Evolutionary conservation across 2,113 vertebrate genomes (phyloP), one percentile per base, ranked within the genome.

Genomic region (Otis tarda): DNA sequence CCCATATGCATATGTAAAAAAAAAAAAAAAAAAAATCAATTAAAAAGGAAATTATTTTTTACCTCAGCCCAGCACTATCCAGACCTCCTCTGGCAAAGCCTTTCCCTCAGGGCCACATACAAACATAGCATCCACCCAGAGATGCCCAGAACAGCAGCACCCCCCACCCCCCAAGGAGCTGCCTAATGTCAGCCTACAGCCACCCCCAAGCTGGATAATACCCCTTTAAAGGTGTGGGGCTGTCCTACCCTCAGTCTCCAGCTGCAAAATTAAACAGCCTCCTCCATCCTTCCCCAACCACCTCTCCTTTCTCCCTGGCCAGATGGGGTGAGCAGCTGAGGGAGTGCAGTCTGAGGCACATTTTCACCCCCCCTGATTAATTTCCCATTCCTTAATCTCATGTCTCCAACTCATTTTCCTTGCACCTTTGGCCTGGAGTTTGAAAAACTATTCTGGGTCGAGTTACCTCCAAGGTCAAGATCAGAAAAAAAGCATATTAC

Each of bases 101-200:
- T 15, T 25, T 53, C 18, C 25, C 55, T 17, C 5, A 7, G 0
- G 13, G 6, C n/a, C 2, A 6, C 18, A 0, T 19, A 31, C 37
- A 3, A 1, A 16, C 37, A 7, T 9, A 14, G 20, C 30, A 15
- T 3, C 41, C 41, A 15, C 15, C 15, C 41, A 43, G 41, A 43
- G 14, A 43, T 43, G 14, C 31, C 31, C 4, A 1, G 21, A 14
- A 5, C 8, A 10, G 6, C 9, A 18, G 9, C 12, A 4, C 6
- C 2, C 37, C 37, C 37, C 12, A 4, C 6, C 2, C 6, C 5
- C 5, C 1, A 3, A 1, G 4, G 1, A 6, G 2, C 33, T 7
- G 2, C 45, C 25, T 1, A 1, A 7, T 2, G 8, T 0, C 4
- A 0, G 1, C 2, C 12, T 12, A 0, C 23, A 68, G 2, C 27